Evolutionary conservation across 2,888 invertebrate species (phyloP), one percentile per base, ranked within the genome.

Genomic region (Amiota communis): DNA sequence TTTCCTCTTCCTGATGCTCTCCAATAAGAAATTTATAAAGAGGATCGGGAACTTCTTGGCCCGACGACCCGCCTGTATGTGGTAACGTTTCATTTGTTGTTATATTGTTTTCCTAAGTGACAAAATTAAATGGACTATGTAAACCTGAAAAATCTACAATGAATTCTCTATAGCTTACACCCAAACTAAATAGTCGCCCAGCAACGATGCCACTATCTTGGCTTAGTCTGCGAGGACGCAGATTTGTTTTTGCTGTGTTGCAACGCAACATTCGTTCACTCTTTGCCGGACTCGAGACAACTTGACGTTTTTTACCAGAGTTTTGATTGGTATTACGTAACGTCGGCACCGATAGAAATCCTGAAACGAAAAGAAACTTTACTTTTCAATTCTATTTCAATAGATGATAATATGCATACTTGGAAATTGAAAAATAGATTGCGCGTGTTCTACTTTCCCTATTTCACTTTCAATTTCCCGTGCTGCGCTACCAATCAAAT

Each of bases 121-220:
- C 15, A 47, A 64, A 64, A 64, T 13, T 36, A 13, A 61, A 11
- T 47, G 13, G 10, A 11, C 13, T 59, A 46, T n/a, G 8, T 23
- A 46, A 6, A 36, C 4, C 12, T 36, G 3, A 36, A 10, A 10
- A 6, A 48, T 67, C 15, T 17, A 36, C 36, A 36, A 6, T 6
- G 36, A 6, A 36, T 36, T 2, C 4, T 36, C 36, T 36, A 36
- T 36, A 13, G 79, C 87, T 83, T 77, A 88, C 87, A 64, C 76
- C 82, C 71, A 84, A 82, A 49, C 82, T 79, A 57, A 85, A 80
- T 17, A 87, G 76, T 63, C 87, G 87, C 4, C 88, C 88, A 2
- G 88, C 83, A 46, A 87, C 88, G 57, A 89, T 89, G 20, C 88
- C 89, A 56, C 90, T 89, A 74, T 89, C 89, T 74, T 90, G 89